Evolutionary conservation across 2,888 invertebrate species (phyloP), one percentile per base, ranked within the genome.

Genomic region (Ectemnius lituratus): DNA sequence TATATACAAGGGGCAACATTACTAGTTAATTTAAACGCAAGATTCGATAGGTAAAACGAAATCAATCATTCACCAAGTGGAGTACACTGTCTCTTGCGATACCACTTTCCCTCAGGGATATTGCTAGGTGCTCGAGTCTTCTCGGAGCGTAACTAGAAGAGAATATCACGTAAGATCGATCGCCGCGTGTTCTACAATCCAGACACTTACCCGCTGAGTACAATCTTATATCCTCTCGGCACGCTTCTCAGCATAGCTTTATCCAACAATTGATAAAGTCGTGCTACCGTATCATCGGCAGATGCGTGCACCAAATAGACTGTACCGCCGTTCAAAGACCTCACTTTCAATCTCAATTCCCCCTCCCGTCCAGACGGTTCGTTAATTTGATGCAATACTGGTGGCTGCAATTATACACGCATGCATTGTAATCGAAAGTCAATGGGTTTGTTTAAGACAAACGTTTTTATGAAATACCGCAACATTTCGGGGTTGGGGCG

Each of bases 41-140:
- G 37, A 37, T 37, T 37, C 37, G 37, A 37, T 37, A 8, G 37
- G 37, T 37, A 11, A 37, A 6, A 37, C 37, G 37, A 37, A 47
- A 45, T 86, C 70, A 88, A 60, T 86, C 84, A 49, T 84, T 87
- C 1, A 89, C 87, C 8, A 89, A 79, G 81, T 89, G 87, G 49
- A 89, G 84, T 16, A 89, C 89, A 67, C 88, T 87, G 66, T 89
- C 88, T n/a, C 83, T 82, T 4, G 79, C 83, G 45, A 89, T 88
- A 6, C 89, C 89, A 46, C 84, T 86, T 61, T 87, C 84, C 37
- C 80, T 85, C 47, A 89, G 73, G 4, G 86, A 83, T 1, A 80
- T 67, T 18, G 75, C 79, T 28, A 83, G 67, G 63, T 85, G 82
- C 46, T 88, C 87, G 18, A 89, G 75, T 72, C 84, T 80, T 37